These are phyloP conservation scores for Plutella xylostella DNA, from an alignment of 2,888 invertebrate species.

Conservation along the genomic window DNA sequence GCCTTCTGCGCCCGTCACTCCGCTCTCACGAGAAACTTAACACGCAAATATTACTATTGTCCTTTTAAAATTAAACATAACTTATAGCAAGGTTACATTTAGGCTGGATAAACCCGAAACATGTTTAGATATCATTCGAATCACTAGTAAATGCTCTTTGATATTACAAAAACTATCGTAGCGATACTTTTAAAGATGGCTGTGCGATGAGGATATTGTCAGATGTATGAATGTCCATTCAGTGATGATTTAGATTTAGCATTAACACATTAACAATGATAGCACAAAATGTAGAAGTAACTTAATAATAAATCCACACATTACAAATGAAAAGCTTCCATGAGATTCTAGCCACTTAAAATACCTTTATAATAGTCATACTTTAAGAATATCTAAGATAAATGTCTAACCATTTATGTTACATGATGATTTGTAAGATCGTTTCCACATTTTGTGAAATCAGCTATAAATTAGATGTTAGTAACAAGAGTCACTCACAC, in stretches of 20 bases:
- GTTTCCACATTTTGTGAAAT: constrained; percentile 7
- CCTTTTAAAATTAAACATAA: too few species aligned
- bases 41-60: constrained; percentile 41
- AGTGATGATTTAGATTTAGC: constrained; percentile 57
- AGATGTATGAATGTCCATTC: constrained; percentile 64
- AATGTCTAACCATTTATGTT: background rate
- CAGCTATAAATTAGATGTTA: background rate
- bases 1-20: constrained; percentile 52
- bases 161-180: constrained; percentile 65
- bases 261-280: constrained; percentile 41
- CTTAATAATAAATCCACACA: background rate
- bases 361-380: too few species aligned
- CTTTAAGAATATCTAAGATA: too few species aligned
- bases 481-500: constrained; percentile 25
- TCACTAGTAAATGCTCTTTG: constrained; percentile 51
- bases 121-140: constrained; percentile 12
- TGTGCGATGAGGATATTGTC: constrained; percentile 64
- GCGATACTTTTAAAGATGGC: constrained; percentile 62
- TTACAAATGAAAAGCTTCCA: too few species aligned
- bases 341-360: too few species aligned
- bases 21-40: constrained; percentile 43
- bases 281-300: constrained; percentile 1
- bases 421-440: background rate
- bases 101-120: background rate
- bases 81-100: constrained; percentile 9